Conservation (phyloP, 2,888 invertebrate genomes). For the Ornithoptera priamus region DNA sequence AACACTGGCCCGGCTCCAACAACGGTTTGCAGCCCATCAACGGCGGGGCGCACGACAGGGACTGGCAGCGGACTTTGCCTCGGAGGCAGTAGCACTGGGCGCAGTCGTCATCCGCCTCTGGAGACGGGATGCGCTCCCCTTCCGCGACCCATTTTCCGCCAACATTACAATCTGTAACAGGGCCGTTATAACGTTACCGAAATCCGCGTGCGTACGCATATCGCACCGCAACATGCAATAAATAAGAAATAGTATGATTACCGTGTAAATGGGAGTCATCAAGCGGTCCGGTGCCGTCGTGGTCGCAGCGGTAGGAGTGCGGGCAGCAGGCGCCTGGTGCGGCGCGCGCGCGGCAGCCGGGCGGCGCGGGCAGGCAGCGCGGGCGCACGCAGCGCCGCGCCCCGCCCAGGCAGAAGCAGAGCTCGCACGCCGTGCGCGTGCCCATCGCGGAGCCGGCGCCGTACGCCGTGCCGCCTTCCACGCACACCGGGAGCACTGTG, state of each 20-base stretch:
- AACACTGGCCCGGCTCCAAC: conserved; percentile 88
- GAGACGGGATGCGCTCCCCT: conserved; percentile 83
- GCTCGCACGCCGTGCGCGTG: conserved; percentile 88
- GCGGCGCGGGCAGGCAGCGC: conserved; percentile 86
- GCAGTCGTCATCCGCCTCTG: conserved; percentile 81
- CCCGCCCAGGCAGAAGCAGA: conserved; percentile 91
- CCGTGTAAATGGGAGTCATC: conserved; percentile 46
- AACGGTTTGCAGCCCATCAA: conserved; percentile 88
- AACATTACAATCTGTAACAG: conserved; percentile 80
- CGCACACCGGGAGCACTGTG: conserved; percentile 81
- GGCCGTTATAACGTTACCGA: too few species aligned
- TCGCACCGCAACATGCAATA: background rate
- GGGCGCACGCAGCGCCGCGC: conserved; percentile 88
- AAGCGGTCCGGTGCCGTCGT: conserved; percentile 41
- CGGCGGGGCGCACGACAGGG: conserved; percentile 87
- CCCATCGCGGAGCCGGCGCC: conserved; percentile 92
- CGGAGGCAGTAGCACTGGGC: conserved; percentile 90
- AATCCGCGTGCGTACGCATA: too few species aligned
- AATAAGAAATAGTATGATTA: conserved; percentile 29
- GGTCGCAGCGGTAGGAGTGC: conserved; percentile 85
- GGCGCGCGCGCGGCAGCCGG: conserved; percentile 84
- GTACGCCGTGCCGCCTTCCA: conserved; percentile 85
- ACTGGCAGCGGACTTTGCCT: conserved; percentile 86
- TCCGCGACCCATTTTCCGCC: conserved; percentile 82
- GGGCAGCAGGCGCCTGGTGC: conserved; percentile 88